Conservation (phyloP, 2,797 vertebrate species). For the Meriones psammophilus region DNA sequence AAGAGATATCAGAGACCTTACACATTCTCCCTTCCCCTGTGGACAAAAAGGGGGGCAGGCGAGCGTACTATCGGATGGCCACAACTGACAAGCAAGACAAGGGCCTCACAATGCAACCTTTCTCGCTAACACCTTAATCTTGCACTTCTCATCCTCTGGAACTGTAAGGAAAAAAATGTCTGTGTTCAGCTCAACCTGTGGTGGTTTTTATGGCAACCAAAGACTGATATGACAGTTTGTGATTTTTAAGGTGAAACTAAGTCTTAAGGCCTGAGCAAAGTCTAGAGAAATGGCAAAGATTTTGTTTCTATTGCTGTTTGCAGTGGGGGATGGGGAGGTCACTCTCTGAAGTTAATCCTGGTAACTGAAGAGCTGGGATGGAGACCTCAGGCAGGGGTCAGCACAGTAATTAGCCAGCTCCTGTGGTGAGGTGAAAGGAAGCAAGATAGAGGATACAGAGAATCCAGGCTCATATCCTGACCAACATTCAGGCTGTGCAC, state of each 20-base stretch:
- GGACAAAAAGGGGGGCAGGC: not conserved
- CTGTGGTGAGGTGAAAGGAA: not conserved
- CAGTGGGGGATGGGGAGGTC: not conserved
- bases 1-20: not conserved
- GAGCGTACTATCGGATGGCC: not conserved
- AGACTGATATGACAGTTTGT: not conserved
- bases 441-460: not conserved
- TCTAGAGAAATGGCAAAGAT: constrained; percentile 29
- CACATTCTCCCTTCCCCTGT: rapidly evolving
- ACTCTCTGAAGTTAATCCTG: constrained; percentile 35
- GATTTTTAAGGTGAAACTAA: constrained; percentile 49
- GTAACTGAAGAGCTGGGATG: not conserved
- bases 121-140: not conserved
- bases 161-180: not conserved
- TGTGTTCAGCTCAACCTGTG: not conserved
- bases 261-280: constrained; percentile 27
- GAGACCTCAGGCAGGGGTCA: not conserved
- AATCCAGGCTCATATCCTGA: constrained; percentile 7
- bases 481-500: not conserved
- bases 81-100: not conserved
- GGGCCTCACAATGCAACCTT: constrained; percentile 1
- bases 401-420: not conserved
- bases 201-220: not conserved
- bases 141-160: not conserved
- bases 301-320: constrained; percentile 20